Conservation (phyloP, 2,113 vertebrate genomes). For the Ariopsis seemanni region DNA sequence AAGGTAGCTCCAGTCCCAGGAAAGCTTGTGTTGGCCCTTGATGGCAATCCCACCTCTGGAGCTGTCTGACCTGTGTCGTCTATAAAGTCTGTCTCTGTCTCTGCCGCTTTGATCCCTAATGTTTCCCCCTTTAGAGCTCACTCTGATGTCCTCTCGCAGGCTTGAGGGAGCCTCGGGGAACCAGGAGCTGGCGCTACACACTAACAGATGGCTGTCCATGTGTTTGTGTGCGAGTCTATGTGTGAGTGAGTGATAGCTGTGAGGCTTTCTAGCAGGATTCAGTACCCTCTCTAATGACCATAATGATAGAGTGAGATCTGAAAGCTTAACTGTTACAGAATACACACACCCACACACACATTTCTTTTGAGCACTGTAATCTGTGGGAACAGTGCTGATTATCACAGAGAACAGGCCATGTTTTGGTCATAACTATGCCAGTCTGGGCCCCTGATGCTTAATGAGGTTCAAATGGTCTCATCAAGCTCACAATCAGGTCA, state of each 20-base stretch:
- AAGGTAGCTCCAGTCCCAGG: neutral
- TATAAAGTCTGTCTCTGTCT: slow-evolving; percentile 50
- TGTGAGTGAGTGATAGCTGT: slow-evolving; percentile 31
- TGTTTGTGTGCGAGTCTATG: slow-evolving; percentile 32
- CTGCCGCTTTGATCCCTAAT: slow-evolving; percentile 50
- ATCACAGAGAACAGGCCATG: neutral
- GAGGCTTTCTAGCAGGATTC: slow-evolving; percentile 50
- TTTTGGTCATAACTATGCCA: slow-evolving; percentile 15
- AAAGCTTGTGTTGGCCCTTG: slow-evolving; percentile 1
- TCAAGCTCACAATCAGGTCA: neutral
- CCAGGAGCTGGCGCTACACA: slow-evolving; percentile 10
- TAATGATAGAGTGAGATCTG: slow-evolving; percentile 62
- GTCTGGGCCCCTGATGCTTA: slow-evolving; percentile 33
- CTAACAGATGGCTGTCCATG: slow-evolving; percentile 40
- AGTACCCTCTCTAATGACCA: slow-evolving; percentile 40
- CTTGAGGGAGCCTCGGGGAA: slow-evolving; percentile 35
- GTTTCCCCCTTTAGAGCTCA: slow-evolving; percentile 36
- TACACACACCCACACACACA: slow-evolving; percentile 41
- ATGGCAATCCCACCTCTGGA: slow-evolving; percentile 41
- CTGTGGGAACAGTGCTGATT: slow-evolving; percentile 44
- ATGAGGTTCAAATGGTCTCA: slow-evolving; percentile 6
- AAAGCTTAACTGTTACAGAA: slow-evolving; percentile 57
- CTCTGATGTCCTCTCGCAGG: slow-evolving; percentile 53
- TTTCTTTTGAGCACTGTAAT: slow-evolving; percentile 30
- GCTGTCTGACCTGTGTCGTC: slow-evolving; percentile 51